Conservation (phyloP, 1,140 invertebrate genomes). For the Rhyacophila brunnea region DNA sequence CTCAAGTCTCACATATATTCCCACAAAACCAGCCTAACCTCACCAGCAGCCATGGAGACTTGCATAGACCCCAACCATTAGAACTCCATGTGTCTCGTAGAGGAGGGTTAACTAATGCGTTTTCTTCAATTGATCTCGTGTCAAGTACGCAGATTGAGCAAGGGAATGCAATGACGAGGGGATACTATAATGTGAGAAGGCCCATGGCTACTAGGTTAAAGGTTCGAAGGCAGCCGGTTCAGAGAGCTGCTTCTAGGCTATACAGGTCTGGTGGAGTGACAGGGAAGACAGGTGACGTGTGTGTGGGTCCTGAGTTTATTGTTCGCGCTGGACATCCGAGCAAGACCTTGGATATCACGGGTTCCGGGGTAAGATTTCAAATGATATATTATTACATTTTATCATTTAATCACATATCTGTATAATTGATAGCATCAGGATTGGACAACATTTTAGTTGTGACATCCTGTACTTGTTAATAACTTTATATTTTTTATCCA, state of each 20-base stretch:
- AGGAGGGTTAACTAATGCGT: conserved; percentile 51
- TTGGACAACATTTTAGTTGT: too few relatives aligned
- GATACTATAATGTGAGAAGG: conserved; percentile 18
- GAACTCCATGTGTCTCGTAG: conserved; percentile 34
- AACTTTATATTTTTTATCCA: too few relatives aligned
- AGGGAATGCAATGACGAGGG: conserved; percentile 8
- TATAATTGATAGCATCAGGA: too few relatives aligned
- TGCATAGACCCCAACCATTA: conserved; percentile 10
- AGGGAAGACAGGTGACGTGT: conserved; percentile 45
- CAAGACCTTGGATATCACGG: conserved; percentile 58
- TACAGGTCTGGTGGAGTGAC: conserved; percentile 59
- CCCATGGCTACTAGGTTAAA: conserved; percentile 21
- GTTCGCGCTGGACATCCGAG: conserved; percentile 64
- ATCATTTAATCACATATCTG: too few relatives aligned
- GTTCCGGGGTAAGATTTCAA: conserved; percentile 52
- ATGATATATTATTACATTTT: too few relatives aligned
- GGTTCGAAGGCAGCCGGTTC: conserved; percentile 61
- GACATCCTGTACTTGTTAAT: too few relatives aligned
- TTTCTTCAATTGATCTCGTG: conserved; percentile 49
- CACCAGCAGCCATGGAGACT: conserved; percentile 22
- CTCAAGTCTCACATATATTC: neutral
- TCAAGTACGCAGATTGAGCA: conserved; percentile 47
- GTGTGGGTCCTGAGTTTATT: conserved; percentile 73
- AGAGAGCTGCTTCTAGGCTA: conserved; percentile 68
- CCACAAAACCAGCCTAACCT: conserved; percentile 11